Percentiles rank a stretch among this genome's conserved stretches.
These are phyloP conservation scores for Ispidina lecontei DNA, from an alignment of 2,797 vertebrate genomes.

Conservation along the genomic window DNA sequence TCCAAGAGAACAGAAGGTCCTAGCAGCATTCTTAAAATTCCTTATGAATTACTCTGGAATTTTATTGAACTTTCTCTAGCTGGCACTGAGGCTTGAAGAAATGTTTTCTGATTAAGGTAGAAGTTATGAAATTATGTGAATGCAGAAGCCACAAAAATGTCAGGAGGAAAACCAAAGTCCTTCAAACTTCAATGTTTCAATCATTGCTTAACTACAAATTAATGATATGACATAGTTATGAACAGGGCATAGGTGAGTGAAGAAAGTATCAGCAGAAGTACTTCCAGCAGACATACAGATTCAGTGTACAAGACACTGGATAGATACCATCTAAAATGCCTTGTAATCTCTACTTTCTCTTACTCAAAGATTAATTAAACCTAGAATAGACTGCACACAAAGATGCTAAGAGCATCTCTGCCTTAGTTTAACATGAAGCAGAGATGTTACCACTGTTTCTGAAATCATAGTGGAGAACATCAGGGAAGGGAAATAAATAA, in stretches of 20 bases:
- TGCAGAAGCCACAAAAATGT: background rate
- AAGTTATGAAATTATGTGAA: background rate
- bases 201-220: background rate
- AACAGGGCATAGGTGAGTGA: background rate
- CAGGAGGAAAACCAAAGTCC: background rate
- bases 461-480: background rate
- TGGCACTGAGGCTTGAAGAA: background rate
- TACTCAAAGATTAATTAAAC: background rate
- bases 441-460: background rate
- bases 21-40: background rate
- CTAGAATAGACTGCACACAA: background rate
- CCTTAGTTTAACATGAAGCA: background rate
- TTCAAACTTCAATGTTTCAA: background rate
- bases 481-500: background rate
- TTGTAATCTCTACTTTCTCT: background rate
- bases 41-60: background rate
- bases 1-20: background rate
- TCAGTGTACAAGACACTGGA: background rate
- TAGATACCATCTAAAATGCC: background rate
- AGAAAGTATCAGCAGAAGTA: background rate
- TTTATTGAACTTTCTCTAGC: background rate
- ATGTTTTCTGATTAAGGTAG: background rate
- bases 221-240: background rate
- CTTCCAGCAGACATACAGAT: background rate
- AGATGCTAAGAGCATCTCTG: background rate